Evolutionary conservation across 1,140 invertebrate genomes (phyloP).

Genomic region (Teleopsis dalmanni): DNA sequence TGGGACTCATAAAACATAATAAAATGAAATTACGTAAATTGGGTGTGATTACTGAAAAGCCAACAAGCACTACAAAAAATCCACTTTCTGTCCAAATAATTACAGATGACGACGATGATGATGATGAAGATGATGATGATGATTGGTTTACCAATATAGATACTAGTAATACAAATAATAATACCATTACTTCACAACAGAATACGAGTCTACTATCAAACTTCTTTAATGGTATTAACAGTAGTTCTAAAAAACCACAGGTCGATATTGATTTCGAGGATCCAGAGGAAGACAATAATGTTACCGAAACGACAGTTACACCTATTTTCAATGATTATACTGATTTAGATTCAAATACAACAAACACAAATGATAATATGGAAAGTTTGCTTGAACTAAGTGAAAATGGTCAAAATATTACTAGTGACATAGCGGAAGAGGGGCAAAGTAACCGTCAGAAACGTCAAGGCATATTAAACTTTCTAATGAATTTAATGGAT

Average conservation of each 20-base stretch:
- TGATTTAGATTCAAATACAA: neutral
- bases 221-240: no score
- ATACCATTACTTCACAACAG: neutral
- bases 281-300: neutral
- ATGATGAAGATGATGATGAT: conserved; percentile 24
- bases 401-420: no score
- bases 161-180: neutral
- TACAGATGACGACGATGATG: conserved; percentile 12
- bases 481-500: conserved; percentile 25
- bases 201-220: neutral
- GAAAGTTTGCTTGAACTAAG: no score
- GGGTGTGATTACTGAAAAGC: conserved; percentile 1
- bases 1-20: conserved; percentile 50
- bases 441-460: conserved; percentile 6
- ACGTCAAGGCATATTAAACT: conserved; percentile 32
- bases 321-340: no score
- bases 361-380: no score
- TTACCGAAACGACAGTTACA: neutral
- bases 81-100: conserved; percentile 17
- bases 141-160: conserved; percentile 12
- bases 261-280: neutral
- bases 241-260: neutral
- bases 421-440: neutral
- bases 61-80: neutral
- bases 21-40: conserved; percentile 19